These are phyloP conservation scores for Empidonax traillii DNA, from an alignment of 2,113 vertebrate genomes.

Conservation along the genomic window DNA sequence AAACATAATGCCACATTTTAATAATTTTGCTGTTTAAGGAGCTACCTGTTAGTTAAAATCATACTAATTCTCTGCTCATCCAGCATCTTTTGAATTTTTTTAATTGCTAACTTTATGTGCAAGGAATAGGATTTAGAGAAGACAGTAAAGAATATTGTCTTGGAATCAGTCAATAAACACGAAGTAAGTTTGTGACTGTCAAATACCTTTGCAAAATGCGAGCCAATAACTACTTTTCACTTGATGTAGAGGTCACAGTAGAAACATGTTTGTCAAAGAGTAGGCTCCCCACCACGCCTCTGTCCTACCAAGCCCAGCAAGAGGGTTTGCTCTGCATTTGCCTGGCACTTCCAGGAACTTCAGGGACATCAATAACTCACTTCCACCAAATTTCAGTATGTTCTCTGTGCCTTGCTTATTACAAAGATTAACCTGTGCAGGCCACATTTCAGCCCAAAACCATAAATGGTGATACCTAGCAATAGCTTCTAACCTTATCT, in stretches of 20 bases:
- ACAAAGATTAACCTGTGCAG: neutral
- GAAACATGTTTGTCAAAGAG: neutral
- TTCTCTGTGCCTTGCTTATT: neutral
- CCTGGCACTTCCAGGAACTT: neutral
- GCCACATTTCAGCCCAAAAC: accelerated
- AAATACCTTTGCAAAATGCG: neutral
- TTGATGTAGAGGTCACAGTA: neutral
- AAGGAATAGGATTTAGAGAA: neutral
- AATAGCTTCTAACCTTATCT: neutral
- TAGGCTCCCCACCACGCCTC: accelerated
- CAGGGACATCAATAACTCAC: neutral
- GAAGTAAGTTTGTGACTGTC: neutral
- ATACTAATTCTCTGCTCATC: neutral
- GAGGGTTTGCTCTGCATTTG: neutral
- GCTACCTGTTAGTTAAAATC: neutral
- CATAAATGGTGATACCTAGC: neutral
- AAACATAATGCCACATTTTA: neutral
- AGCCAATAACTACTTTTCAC: neutral
- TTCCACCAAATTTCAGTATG: neutral
- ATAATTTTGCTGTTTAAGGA: neutral
- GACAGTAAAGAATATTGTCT: neutral
- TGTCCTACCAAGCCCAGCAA: neutral
- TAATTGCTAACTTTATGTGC: neutral
- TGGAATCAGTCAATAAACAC: neutral
- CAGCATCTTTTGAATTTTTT: neutral